Evolutionary conservation across 2,113 vertebrate species (phyloP).

Genomic region (Struthidea cinerea): DNA sequence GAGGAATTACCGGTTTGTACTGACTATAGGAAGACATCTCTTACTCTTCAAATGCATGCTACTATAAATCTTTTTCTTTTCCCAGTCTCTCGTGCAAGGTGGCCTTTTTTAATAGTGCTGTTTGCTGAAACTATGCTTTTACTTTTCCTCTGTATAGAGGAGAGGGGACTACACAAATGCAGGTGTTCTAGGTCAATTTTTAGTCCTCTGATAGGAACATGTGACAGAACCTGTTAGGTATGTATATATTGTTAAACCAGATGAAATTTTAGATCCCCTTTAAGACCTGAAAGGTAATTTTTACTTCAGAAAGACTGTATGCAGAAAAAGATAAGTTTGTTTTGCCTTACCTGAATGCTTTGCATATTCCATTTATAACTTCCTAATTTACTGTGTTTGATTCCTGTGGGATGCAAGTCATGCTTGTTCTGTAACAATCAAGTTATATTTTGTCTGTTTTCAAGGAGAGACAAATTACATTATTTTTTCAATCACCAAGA

Average conservation of each 20-base stretch:
- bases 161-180: not conserved
- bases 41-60: not conserved
- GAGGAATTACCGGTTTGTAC: not conserved
- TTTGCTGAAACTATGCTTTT: not conserved
- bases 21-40: accelerated
- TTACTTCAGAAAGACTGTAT: not conserved
- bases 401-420: not conserved
- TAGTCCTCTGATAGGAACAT: not conserved
- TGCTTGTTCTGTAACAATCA: not conserved
- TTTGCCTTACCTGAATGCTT: not conserved
- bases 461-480: not conserved
- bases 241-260: not conserved
- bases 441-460: not conserved
- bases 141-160: not conserved
- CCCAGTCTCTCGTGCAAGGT: not conserved
- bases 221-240: not conserved
- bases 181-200: not conserved
- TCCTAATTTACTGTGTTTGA: not conserved
- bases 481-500: not conserved
- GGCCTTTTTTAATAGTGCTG: not conserved
- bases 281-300: not conserved
- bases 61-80: not conserved
- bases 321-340: not conserved
- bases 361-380: not conserved
- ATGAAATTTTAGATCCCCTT: not conserved